Base-by-base conservation (phyloP, 2,888 invertebrate species). In the Agonopterix subpropinquella region DNA sequence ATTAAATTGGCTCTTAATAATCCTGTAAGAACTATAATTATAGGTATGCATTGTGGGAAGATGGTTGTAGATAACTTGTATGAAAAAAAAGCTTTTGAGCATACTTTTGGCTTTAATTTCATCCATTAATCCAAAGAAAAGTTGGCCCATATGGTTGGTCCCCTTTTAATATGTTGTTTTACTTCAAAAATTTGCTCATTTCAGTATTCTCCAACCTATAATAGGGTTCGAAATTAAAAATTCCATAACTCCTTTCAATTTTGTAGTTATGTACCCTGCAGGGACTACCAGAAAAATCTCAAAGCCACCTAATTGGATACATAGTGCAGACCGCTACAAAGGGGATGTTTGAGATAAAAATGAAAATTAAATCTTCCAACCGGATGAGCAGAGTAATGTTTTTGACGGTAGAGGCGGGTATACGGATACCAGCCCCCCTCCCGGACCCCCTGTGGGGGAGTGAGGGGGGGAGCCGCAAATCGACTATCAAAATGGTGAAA, bases 331-430 rank as follows among this genome's bases (percentile, higher is more conserved):
- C 87, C 87, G 78, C 87, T 86, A 87, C 89, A 88, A 89, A 89
- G 86, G 28, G 81, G 86, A 85, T 87, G 87, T 87, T 88, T 86
- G 81, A 88, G 88, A 89, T 89, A 89, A 89, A 89, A 89, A 89
- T 89, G 89, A 89, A 89, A 89, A 89, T 89, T 88, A 89, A 89
- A 88, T 89, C 89, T 89, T 89, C 89, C 89, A 75, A 71, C 70
- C 78, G 89, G 87, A 87, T 85, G 85, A 73, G 79, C 84, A 83
- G 80, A 84, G 86, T 87, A 87, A 88, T 88, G 89, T 88, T 88
- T 87, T 84, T 87, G 89, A 87, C 88, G 88, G 85, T 81, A 75
- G 73, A 73, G 75, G 73, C 73, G 81, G 75, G 79, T 28, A 28
- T 28, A 28, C 70, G 67, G 63, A 53, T 44, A 47, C 48, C 57